Conservation (phyloP, 2,888 invertebrate genomes). For the Tuberolachnus salignus region DNA sequence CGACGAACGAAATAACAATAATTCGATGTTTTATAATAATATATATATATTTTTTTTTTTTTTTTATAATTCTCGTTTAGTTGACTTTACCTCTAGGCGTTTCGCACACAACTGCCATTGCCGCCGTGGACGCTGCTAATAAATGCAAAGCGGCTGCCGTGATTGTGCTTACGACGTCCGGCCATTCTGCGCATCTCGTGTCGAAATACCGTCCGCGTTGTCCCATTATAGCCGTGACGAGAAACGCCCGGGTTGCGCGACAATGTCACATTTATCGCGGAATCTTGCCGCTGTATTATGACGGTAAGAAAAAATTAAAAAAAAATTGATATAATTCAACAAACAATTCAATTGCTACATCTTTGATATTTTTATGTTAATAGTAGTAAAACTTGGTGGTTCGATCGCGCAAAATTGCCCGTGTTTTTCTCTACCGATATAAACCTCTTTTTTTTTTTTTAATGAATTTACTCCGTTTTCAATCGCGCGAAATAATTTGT, state of each 20-base stretch:
- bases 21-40: background rate
- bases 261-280: constrained; percentile 92
- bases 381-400: too few species aligned
- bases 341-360: background rate
- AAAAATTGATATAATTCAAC: too few species aligned
- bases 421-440: too few species aligned
- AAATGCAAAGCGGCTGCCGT: constrained; percentile 89
- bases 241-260: constrained; percentile 82
- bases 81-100: constrained; percentile 77
- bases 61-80: constrained; percentile 61
- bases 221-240: constrained; percentile 90
- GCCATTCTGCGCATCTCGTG: constrained; percentile 85
- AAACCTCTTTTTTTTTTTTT: too few species aligned
- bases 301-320: constrained; percentile 71
- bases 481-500: too few species aligned
- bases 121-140: constrained; percentile 90
- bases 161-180: constrained; percentile 83
- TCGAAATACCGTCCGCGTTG: constrained; percentile 93
- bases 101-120: constrained; percentile 90
- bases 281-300: constrained; percentile 85
- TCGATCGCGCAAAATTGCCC: too few species aligned
- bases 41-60: too few species aligned
- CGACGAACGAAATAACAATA: too few species aligned
- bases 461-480: too few species aligned
- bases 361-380: too few species aligned